These are phyloP conservation scores for Phylloscopus trochiloides DNA, from an alignment of 2,113 vertebrate genomes.

Conservation along the genomic window DNA sequence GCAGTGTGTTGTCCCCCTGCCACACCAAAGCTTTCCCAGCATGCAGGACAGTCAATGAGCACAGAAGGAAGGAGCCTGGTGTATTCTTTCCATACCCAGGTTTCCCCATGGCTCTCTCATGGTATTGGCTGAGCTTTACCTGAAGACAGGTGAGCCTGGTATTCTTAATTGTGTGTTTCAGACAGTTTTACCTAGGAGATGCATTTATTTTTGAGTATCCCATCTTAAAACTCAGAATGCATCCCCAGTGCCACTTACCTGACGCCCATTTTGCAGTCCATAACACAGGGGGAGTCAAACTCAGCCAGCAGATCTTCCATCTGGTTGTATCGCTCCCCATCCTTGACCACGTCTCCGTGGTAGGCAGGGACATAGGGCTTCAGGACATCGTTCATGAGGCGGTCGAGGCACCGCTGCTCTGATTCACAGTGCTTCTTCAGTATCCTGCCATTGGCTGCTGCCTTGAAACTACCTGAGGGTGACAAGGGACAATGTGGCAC, in stretches of 20 bases:
- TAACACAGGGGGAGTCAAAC: slow-evolving; percentile 93
- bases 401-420: slow-evolving; percentile 92
- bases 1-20: not conserved
- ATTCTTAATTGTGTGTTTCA: not conserved
- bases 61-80: not conserved
- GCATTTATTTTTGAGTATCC: not conserved
- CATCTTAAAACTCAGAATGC: not conserved
- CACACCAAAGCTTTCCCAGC: not conserved
- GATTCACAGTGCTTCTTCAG: slow-evolving; percentile 98
- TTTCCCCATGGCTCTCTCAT: not conserved
- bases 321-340: slow-evolving; percentile 96
- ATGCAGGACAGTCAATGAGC: not conserved
- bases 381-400: slow-evolving; percentile 90
- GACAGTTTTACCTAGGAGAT: not conserved
- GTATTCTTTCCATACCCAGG: not conserved
- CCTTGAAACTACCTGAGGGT: slow-evolving; percentile 92
- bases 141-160: not conserved
- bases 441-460: slow-evolving; percentile 91
- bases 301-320: slow-evolving; percentile 98
- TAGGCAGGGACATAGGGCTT: slow-evolving; percentile 91
- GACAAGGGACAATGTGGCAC: not conserved
- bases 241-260: slow-evolving; percentile 74
- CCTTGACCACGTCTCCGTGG: slow-evolving; percentile 92
- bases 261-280: slow-evolving; percentile 99
- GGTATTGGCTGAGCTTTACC: not conserved